Percentiles rank a stretch among this genome's conserved stretches.
Evolutionary conservation across 2,797 vertebrate genomes (phyloP).

Genomic region (Streptopelia turtur): DNA sequence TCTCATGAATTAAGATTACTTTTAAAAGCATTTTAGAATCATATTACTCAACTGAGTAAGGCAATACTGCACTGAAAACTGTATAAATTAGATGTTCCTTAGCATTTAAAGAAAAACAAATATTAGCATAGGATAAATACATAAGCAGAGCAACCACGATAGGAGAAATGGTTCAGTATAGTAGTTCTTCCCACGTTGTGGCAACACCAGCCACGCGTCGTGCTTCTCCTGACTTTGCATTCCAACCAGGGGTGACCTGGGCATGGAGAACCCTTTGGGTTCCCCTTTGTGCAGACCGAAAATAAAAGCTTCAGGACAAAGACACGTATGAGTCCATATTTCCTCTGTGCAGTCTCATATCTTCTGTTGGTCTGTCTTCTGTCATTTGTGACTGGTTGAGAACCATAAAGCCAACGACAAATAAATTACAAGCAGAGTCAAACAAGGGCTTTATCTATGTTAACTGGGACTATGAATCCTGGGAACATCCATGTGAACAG

Average conservation of each 20-base stretch:
- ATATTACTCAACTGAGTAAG: neutral
- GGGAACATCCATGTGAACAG: conserved; percentile 10
- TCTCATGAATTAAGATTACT: neutral
- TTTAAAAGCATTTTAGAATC: neutral
- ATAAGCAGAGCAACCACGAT: neutral
- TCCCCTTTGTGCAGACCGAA: neutral
- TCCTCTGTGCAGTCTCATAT: neutral
- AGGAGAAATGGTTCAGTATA: neutral
- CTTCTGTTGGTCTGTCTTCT: conserved; percentile 17
- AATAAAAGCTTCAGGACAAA: conserved; percentile 3
- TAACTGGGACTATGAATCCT: neutral
- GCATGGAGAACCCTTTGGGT: neutral
- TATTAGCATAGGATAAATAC: neutral
- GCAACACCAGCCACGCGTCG: neutral
- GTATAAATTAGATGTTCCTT: neutral
- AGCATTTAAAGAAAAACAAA: neutral
- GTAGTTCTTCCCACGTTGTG: neutral
- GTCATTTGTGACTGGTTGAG: neutral
- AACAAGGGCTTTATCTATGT: conserved; percentile 20
- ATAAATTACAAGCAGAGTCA: conserved; percentile 33
- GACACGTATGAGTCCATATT: neutral
- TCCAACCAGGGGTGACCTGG: neutral
- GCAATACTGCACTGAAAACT: neutral
- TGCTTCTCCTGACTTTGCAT: neutral
- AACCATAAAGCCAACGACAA: conserved; percentile 12